Evolutionary conservation across 2,888 invertebrate genomes (phyloP).

Genomic region (Cantharis rustica): DNA sequence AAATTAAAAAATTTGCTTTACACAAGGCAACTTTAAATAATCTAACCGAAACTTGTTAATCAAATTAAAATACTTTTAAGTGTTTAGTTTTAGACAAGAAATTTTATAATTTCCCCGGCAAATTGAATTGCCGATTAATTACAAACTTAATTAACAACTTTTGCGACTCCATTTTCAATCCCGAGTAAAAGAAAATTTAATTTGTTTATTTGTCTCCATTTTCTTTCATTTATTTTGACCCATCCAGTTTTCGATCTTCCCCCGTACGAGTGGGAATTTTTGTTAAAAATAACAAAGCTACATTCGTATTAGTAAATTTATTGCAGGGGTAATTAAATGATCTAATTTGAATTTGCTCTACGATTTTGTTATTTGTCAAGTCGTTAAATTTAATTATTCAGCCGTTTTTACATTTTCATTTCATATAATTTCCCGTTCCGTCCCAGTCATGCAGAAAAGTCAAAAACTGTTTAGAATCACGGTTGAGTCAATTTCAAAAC

Average conservation of each 20-base stretch:
- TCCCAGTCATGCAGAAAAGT: not conserved
- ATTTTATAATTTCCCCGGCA: not conserved
- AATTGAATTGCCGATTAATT: not conserved
- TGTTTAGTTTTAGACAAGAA: not conserved
- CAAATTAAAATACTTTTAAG: not conserved
- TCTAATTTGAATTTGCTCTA: not conserved
- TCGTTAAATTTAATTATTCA: not conserved
- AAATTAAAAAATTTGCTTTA: not conserved
- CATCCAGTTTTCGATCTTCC: not conserved
- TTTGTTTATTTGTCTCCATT: not conserved
- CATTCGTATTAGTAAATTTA: not conserved
- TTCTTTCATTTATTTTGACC: too few relatives aligned
- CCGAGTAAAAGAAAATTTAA: not conserved
- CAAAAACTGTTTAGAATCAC: not conserved
- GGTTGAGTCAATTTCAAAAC: not conserved
- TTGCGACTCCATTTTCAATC: not conserved
- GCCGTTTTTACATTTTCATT: not conserved
- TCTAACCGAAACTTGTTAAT: not conserved
- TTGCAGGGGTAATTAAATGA: not conserved
- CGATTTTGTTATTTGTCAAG: not conserved
- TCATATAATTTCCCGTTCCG: not conserved
- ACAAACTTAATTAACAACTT: not conserved
- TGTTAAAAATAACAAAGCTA: not conserved
- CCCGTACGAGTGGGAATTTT: not conserved
- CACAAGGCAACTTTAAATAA: not conserved